Evolutionary conservation across 2,797 vertebrate species (phyloP).

Genomic region (Hydrocynus forskahlii): DNA sequence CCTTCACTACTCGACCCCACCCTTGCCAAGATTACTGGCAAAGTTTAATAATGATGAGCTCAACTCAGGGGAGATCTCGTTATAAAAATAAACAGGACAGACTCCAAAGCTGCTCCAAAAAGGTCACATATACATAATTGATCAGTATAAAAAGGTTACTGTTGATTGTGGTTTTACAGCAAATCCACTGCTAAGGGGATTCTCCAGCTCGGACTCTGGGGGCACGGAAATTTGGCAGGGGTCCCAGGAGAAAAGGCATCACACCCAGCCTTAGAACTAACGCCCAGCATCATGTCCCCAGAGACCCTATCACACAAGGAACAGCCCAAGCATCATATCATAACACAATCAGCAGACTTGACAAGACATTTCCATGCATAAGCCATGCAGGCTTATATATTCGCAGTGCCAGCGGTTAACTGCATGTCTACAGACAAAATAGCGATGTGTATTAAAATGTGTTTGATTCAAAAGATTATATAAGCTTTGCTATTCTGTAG

Average conservation of each 20-base stretch:
- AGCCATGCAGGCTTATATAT: no score
- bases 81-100: conserved; percentile 65
- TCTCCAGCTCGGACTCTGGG: conserved; percentile 3
- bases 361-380: background rate
- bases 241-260: conserved; percentile 13
- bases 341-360: conserved; percentile 14
- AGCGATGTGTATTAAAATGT: background rate
- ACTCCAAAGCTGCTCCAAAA: conserved; percentile 60
- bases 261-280: conserved; percentile 4
- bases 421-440: background rate
- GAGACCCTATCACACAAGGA: conserved; percentile 4
- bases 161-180: conserved; percentile 53
- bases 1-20: background rate
- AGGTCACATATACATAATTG: conserved; percentile 57
- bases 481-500: background rate
- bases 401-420: background rate
- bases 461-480: background rate
- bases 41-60: conserved; percentile 65
- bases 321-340: conserved; percentile 2
- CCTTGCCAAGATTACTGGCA: conserved; percentile 43
- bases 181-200: conserved; percentile 33
- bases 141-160: conserved; percentile 60
- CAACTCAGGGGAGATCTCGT: conserved; percentile 59
- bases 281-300: background rate
- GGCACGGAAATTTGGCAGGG: conserved; percentile 26